Base-by-base conservation (phyloP, 2,888 invertebrate genomes). In the Trissolcus brochymenae region DNA sequence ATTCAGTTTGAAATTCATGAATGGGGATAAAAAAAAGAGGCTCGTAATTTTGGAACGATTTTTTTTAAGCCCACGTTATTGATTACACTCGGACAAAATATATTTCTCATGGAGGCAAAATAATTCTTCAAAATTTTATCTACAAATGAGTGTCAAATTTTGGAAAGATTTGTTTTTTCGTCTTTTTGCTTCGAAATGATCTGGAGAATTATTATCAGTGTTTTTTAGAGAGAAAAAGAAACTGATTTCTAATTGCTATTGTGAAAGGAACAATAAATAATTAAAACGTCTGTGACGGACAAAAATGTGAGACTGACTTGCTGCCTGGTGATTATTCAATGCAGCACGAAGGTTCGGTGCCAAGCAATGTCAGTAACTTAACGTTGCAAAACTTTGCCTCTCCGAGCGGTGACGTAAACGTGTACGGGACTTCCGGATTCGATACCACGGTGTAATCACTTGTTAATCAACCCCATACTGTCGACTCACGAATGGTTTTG, bases 1-100 rank as follows among this genome's bases (percentile, higher is more conserved):
- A 67, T 62, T 61, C 67, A 17, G 43, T 19, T 50, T 59, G 57
- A 59, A 56, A 70, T 76, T 76, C 76, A 66, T 61, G 65, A 71
- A 71, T 71, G 65, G 35, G 66, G 67, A 62, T 75, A 62, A 74
- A 67, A 74, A 67, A 66, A 56, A 50, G 62, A 35, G 11, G 35
- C 7, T 40, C 57, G 43, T 61, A 65, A 21, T 60, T 43, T 40
- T 61, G 50, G 56, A 16, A 41, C 51, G n/a, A 11, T 43, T 41
- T 50, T 21, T 51, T 61, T 13, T 16, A 13, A 40, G 21, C 21
- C 51, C 21, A 40, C 46, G 57, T 59, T 59, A 43, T 59, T 43
- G 51, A 61, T 46, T 70, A 61, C 49, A 50, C 62, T 62, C 29
- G 7, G 13, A n/a, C n/a, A 29, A 35, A 13, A 49, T 50, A 61